Conservation (phyloP, 2,888 invertebrate species). For the Phasia obesa region DNA sequence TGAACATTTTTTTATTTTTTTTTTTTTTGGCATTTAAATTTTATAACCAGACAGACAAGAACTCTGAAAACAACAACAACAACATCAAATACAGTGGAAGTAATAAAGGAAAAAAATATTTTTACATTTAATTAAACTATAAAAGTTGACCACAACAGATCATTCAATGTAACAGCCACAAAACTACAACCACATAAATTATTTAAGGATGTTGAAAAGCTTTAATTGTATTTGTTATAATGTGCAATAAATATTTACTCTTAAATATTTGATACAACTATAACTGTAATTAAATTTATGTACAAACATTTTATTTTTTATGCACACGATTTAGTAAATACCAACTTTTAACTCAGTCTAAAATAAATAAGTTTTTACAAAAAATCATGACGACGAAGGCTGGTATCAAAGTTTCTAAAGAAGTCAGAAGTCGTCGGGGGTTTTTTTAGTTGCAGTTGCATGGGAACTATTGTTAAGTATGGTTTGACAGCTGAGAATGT, state of each 20-base stretch:
- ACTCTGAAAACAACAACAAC: background rate
- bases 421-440: too few relatives aligned
- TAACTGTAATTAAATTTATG: slow-evolving; percentile 13
- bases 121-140: slow-evolving; percentile 69
- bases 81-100: slow-evolving; percentile 12
- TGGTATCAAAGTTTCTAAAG: too few relatives aligned
- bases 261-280: slow-evolving; percentile 3
- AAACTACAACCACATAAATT: slow-evolving; percentile 62
- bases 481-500: too few relatives aligned
- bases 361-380: too few relatives aligned
- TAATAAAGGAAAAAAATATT: slow-evolving; percentile 44
- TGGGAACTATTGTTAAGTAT: too few relatives aligned
- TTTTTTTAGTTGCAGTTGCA: too few relatives aligned
- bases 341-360: too few relatives aligned
- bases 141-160: slow-evolving; percentile 67
- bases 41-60: slow-evolving; percentile 5
- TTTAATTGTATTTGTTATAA: slow-evolving; percentile 40
- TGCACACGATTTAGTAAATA: too few relatives aligned
- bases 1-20: slow-evolving; percentile 19
- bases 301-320: too few relatives aligned
- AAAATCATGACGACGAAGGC: too few relatives aligned
- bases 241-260: slow-evolving; percentile 21
- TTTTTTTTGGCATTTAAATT: background rate
- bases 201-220: slow-evolving; percentile 60
- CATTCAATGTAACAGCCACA: slow-evolving; percentile 65